phyloP scores from a whole-genome alignment of 2,888 invertebrate genomes.

The Oligia fasciuncula region DNA sequence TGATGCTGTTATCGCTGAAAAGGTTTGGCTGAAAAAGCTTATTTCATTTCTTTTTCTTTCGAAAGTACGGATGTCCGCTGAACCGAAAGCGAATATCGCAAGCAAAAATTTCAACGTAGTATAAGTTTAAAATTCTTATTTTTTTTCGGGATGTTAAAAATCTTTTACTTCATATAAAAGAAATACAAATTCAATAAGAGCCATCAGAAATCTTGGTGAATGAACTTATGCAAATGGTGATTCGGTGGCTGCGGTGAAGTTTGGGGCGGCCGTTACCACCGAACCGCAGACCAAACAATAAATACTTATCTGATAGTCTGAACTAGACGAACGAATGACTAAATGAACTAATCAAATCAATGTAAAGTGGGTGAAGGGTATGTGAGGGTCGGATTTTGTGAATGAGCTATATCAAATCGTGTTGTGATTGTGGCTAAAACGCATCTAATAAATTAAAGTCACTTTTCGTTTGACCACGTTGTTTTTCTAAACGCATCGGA shows the following conservation, averaged over 20 bases:
- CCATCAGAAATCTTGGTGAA: conserved; percentile 41
- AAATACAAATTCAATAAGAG: conserved; percentile 4
- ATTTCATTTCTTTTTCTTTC: background rate
- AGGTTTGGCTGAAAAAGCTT: too few species aligned
- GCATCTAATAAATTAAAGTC: background rate
- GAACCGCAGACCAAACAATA: conserved; percentile 67
- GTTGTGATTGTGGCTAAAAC: background rate
- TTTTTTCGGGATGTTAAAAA: background rate
- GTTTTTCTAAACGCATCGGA: background rate
- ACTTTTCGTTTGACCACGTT: background rate
- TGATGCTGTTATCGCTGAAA: too few species aligned
- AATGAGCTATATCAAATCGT: background rate
- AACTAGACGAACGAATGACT: conserved; percentile 44
- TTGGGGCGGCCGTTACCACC: conserved; percentile 56
- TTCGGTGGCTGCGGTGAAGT: conserved; percentile 61
- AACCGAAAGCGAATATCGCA: background rate
- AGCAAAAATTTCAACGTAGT: background rate
- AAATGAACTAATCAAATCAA: conserved; percentile 43
- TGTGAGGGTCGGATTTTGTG: background rate
- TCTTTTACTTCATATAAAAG: background rate
- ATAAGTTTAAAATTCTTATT: background rate
- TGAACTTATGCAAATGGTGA: conserved; percentile 53
- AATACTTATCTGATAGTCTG: conserved; percentile 59
- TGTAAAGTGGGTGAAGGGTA: conserved; percentile 21
- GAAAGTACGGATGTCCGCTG: background rate